These are phyloP conservation scores for Prionailurus bengalensis DNA, from an alignment of 2,113 vertebrate genomes.

Conservation along the genomic window DNA sequence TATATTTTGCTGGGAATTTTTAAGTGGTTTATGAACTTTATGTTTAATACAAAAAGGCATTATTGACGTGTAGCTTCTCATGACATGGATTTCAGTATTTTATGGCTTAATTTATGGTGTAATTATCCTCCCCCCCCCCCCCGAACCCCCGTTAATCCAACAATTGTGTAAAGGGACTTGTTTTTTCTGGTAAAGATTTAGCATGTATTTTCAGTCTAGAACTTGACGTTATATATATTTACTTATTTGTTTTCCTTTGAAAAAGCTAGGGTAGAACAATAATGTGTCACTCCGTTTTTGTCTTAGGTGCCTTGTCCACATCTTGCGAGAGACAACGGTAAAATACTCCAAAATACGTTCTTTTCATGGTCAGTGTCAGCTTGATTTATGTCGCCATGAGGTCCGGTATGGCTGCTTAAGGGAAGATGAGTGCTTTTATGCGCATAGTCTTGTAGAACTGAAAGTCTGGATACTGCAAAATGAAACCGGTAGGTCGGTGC, in stretches of 20 bases:
- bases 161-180: background rate
- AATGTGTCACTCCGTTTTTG: constrained; percentile 38
- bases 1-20: constrained; percentile 31
- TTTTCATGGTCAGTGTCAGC: constrained; percentile 89
- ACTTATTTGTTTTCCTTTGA: background rate
- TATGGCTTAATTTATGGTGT: background rate
- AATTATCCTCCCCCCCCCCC: background rate
- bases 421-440: constrained; percentile 97
- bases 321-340: constrained; percentile 94
- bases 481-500: constrained; percentile 89
- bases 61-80: constrained; percentile 3
- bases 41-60: constrained; percentile 30
- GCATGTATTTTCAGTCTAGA: constrained; percentile 23
- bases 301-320: constrained; percentile 98
- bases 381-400: constrained; percentile 97
- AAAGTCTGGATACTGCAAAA: constrained; percentile 98
- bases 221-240: background rate
- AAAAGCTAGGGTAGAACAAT: background rate
- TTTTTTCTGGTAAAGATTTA: constrained; percentile 45
- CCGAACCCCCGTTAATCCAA: background rate
- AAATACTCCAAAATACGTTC: constrained; percentile 97
- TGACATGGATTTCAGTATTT: background rate
- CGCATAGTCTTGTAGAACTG: constrained; percentile 97
- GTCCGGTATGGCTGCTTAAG: constrained; percentile 96
- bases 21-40: background rate